A percentile compares a stretch with the other conserved stretches of the same genome.
Evolutionary conservation across 2,113 vertebrate species (phyloP).

Genomic region (Ursus arctos): DNA sequence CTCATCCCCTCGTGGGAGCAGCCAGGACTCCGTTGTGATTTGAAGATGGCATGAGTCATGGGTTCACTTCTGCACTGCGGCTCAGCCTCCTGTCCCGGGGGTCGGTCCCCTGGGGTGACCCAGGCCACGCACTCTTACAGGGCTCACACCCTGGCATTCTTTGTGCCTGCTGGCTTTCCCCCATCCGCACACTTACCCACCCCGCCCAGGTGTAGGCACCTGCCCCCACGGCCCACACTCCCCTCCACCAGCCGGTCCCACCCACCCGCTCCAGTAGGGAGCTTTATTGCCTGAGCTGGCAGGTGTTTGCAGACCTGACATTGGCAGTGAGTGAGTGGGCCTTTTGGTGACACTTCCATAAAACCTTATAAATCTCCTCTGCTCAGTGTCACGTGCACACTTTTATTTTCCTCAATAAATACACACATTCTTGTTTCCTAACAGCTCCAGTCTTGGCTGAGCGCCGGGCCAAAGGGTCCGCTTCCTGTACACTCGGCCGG

Average conservation of each 20-base stretch:
- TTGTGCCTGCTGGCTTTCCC: not conserved
- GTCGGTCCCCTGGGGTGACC: not conserved
- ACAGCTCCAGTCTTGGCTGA: constrained; percentile 63
- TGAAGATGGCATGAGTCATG: constrained; percentile 24
- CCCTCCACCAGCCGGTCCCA: too few relatives aligned
- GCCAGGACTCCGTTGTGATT: not conserved
- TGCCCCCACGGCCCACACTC: fast-evolving
- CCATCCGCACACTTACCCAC: not conserved
- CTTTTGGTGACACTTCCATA: constrained; percentile 75
- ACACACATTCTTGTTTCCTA: constrained; percentile 74
- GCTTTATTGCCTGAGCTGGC: constrained; percentile 29
- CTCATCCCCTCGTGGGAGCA: not conserved
- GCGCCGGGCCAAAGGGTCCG: constrained; percentile 42
- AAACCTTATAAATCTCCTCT: constrained; percentile 76
- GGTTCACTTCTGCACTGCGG: not conserved
- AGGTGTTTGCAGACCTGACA: constrained; percentile 57
- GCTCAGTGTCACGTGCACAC: not conserved
- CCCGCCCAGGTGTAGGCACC: not conserved
- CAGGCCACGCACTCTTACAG: fast-evolving
- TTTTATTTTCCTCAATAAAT: constrained; percentile 82
- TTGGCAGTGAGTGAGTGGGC: constrained; percentile 67
- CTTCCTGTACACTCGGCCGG: not conserved
- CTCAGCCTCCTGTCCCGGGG: not conserved
- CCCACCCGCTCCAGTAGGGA: not conserved
- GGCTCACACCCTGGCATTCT: fast-evolving